Evolutionary conservation across 1,140 invertebrate species (phyloP).

Genomic region (Pararge aegeria): DNA sequence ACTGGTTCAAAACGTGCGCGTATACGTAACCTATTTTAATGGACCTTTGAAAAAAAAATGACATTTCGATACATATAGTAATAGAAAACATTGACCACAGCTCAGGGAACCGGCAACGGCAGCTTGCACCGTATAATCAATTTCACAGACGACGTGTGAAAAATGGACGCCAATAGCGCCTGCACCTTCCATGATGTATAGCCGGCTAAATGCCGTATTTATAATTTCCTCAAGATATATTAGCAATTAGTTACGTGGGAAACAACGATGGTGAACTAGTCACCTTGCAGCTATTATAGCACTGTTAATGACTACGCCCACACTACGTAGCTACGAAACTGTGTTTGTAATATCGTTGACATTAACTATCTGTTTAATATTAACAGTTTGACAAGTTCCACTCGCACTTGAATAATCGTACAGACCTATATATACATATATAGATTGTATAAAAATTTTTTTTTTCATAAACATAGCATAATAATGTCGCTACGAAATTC

Average conservation of each 20-base stretch:
- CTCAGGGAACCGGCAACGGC: slow-evolving; percentile 16
- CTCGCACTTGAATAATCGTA: too few relatives aligned
- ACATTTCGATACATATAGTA: neutral
- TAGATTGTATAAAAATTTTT: too few relatives aligned
- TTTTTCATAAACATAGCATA: too few relatives aligned
- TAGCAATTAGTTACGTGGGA: slow-evolving; percentile 9
- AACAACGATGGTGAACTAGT: neutral
- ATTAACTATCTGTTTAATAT: neutral
- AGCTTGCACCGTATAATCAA: slow-evolving; percentile 39
- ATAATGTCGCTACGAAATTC: too few relatives aligned
- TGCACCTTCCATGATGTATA: slow-evolving; percentile 41
- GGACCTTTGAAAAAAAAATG: too few relatives aligned
- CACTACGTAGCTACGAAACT: neutral
- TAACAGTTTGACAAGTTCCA: too few relatives aligned
- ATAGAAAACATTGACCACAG: neutral
- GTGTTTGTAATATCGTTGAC: neutral
- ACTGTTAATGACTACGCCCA: neutral
- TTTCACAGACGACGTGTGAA: slow-evolving; percentile 50
- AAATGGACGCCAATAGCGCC: slow-evolving; percentile 43
- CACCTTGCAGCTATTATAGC: neutral
- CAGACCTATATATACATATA: too few relatives aligned
- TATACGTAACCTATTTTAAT: too few relatives aligned
- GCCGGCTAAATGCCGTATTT: slow-evolving; percentile 36
- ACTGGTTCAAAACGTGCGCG: too few relatives aligned
- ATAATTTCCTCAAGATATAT: slow-evolving; percentile 35